Evolutionary conservation across 2,888 invertebrate species (phyloP).

Genomic region (Myathropa florea): DNA sequence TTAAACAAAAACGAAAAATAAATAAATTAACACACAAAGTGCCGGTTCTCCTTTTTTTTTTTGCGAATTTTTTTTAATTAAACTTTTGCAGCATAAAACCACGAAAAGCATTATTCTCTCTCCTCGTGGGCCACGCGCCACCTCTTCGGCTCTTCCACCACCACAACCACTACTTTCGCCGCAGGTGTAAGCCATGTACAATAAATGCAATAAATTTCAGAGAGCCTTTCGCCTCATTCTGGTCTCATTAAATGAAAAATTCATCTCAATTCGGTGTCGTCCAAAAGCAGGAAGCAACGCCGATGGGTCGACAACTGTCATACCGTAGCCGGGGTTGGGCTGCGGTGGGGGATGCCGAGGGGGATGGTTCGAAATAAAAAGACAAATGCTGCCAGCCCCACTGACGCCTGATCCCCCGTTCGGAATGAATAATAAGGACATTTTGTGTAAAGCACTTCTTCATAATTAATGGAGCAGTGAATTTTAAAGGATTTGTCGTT

Average conservation of each 20-base stretch:
- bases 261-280: constrained; percentile 39
- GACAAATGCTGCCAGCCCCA: constrained; percentile 13
- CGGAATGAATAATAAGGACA: constrained; percentile 31
- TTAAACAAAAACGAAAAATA: constrained; percentile 15
- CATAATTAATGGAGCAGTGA: constrained; percentile 47
- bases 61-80: constrained; percentile 21
- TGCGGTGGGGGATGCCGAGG: neutral
- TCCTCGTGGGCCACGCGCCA: neutral
- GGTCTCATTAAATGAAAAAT: constrained; percentile 46
- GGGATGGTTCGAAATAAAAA: neutral
- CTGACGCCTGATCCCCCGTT: neutral
- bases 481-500: constrained; percentile 46
- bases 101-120: constrained; percentile 32
- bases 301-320: neutral
- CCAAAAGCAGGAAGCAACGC: neutral
- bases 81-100: constrained; percentile 38
- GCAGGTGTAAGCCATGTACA: constrained; percentile 40
- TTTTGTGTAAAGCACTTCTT: constrained; percentile 43
- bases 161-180: constrained; percentile 1
- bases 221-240: constrained; percentile 35
- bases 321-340: neutral
- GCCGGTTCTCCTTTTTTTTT: constrained; percentile 4
- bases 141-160: neutral
- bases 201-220: constrained; percentile 46
- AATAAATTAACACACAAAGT: constrained; percentile 38